Conservation (phyloP, 2,888 invertebrate genomes). For the Poecilus cupreus region DNA sequence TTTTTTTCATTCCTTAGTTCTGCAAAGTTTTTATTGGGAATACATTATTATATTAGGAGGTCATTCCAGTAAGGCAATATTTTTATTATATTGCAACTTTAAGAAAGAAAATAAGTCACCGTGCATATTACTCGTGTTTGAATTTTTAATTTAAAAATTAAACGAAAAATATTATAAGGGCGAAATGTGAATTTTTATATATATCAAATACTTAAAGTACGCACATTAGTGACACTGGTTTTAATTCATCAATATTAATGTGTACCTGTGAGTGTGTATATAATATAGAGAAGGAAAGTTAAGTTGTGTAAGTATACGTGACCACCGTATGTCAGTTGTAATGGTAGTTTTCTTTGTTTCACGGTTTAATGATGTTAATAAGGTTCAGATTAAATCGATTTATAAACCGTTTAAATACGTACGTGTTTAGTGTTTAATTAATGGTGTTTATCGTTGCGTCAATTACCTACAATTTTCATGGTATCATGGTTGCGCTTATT, state of each 20-base stretch:
- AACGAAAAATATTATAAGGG: too few species aligned
- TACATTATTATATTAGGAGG: too few species aligned
- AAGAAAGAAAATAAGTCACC: too few species aligned
- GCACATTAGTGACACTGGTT: too few species aligned
- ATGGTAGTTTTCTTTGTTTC: constrained; percentile 24
- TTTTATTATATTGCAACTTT: too few species aligned
- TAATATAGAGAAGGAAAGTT: neutral
- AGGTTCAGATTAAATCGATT: constrained; percentile 31
- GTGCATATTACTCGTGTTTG: too few species aligned
- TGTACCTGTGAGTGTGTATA: neutral
- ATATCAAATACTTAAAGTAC: too few species aligned
- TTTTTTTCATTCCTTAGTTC: too few species aligned
- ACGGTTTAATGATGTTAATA: constrained; percentile 27
- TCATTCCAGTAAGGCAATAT: too few species aligned
- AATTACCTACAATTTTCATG: constrained; percentile 11
- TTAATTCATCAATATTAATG: neutral
- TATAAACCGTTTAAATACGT: constrained; percentile 17
- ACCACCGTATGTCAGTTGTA: neutral
- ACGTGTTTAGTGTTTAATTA: constrained; percentile 23
- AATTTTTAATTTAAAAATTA: too few species aligned
- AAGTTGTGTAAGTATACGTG: neutral
- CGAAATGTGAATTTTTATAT: neutral
- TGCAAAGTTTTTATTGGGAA: too few species aligned
- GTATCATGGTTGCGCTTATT: constrained; percentile 3
- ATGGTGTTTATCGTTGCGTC: neutral